These are phyloP conservation scores for Bostrychus sinensis DNA, from an alignment of 2,113 vertebrate species.

Conservation along the genomic window DNA sequence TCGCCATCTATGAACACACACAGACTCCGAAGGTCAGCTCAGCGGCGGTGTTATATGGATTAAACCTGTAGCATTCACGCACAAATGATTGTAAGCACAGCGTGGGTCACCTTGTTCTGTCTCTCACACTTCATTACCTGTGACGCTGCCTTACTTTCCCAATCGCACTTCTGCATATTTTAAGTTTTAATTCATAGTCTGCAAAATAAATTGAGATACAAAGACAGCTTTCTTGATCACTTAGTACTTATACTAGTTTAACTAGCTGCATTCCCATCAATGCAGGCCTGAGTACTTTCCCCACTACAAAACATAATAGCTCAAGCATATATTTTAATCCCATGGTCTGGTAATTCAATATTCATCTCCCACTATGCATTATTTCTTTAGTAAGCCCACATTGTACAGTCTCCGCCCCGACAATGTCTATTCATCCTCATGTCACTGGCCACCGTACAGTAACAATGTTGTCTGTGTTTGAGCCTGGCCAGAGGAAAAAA, in stretches of 20 bases:
- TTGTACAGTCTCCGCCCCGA: not conserved
- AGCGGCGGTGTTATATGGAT: conserved; percentile 11
- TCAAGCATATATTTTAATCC: not conserved
- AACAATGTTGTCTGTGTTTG: conserved; percentile 73
- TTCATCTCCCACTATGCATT: conserved; percentile 26
- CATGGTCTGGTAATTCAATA: not conserved
- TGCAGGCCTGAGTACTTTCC: not conserved
- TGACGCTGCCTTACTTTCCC: conserved; percentile 33
- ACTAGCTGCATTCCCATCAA: too few species aligned
- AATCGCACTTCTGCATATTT: conserved; percentile 30
- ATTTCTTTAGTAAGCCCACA: not conserved
- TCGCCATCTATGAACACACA: conserved; percentile 28
- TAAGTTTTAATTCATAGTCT: conserved; percentile 19
- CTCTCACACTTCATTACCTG: conserved; percentile 7
- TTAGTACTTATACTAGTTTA: too few species aligned
- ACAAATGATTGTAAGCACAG: not conserved
- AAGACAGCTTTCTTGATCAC: too few species aligned
- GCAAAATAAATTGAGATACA: too few species aligned
- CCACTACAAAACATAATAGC: not conserved
- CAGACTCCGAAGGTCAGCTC: conserved; percentile 13
- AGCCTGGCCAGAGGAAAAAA: conserved; percentile 43
- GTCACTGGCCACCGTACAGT: conserved; percentile 49
- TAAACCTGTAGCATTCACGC: conserved; percentile 14
- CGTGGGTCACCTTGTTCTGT: conserved; percentile 28
- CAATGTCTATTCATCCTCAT: conserved; percentile 53